phyloP scores from a whole-genome alignment of 35 echinoderm and acorn worm species.

The Heliocidaris erythrogramma region DNA sequence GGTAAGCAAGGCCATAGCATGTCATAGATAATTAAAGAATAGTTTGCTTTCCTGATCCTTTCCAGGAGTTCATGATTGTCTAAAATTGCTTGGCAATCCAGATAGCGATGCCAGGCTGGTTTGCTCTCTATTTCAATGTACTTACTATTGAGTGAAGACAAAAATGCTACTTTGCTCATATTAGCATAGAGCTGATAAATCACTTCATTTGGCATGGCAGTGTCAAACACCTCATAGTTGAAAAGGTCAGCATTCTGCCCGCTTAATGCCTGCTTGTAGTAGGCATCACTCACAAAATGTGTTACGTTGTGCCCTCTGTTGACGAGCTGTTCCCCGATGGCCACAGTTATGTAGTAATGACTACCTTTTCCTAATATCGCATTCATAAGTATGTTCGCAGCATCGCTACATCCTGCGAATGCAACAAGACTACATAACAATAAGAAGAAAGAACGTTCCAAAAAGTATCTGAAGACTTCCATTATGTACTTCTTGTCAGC shows the following conservation, averaged over 20 bases:
- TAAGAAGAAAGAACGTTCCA: neutral
- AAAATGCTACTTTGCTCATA: slow-evolving; percentile 26
- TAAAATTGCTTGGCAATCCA: slow-evolving; percentile 23
- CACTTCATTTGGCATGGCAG: neutral
- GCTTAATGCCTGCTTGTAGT: slow-evolving; percentile 14
- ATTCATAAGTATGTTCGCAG: slow-evolving; percentile 47
- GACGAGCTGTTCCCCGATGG: slow-evolving; percentile 39
- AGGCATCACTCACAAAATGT: slow-evolving; percentile 31
- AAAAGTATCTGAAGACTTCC: neutral
- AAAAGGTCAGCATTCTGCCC: neutral
- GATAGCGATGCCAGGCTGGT: neutral
- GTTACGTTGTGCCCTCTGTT: slow-evolving; percentile 14
- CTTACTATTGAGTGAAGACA: neutral
- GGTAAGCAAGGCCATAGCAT: slow-evolving; percentile 47
- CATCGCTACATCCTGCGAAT: neutral
- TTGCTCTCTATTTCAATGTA: neutral
- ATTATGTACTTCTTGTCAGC: neutral
- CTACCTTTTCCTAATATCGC: slow-evolving; percentile 37
- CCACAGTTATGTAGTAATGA: slow-evolving; percentile 25
- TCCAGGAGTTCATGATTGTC: slow-evolving; percentile 4
- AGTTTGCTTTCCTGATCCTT: slow-evolving; percentile 23
- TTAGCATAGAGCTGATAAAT: slow-evolving; percentile 43
- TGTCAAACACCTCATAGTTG: slow-evolving; percentile 35
- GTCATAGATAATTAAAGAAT: slow-evolving; percentile 33
- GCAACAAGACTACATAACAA: neutral